Percentiles rank a stretch among this genome's conserved stretches.
Conservation (phyloP, 2,888 invertebrate species). For the Lottia scabra region DNA sequence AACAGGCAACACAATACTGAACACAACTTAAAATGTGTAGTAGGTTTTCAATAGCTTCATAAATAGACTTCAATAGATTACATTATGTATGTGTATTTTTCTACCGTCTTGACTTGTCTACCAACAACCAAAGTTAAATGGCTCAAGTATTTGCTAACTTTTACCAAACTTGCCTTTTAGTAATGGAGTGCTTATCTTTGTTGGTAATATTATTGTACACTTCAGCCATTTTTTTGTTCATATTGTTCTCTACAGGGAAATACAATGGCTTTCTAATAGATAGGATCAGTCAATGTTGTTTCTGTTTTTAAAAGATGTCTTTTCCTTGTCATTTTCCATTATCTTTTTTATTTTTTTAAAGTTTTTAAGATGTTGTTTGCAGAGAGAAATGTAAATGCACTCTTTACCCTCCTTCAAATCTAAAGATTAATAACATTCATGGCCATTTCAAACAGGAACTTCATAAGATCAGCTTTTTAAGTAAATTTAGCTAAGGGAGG, state of each 20-base stretch:
- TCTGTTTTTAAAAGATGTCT: no score
- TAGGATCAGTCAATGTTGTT: no score
- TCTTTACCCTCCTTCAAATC: no score
- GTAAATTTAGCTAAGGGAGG: not conserved
- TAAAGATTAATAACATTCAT: no score
- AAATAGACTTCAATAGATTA: constrained; percentile 1
- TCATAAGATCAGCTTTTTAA: no score
- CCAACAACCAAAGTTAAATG: not conserved
- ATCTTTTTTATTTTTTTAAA: no score
- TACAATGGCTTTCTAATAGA: no score
- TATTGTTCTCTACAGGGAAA: not conserved
- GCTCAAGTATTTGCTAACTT: not conserved
- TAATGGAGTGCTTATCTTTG: constrained; percentile 5
- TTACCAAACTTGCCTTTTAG: not conserved
- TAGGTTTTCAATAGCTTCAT: not conserved
- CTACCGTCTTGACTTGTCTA: not conserved
- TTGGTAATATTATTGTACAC: not conserved
- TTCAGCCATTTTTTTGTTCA: not conserved
- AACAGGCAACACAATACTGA: not conserved
- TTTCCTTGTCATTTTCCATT: no score
- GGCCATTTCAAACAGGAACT: no score
- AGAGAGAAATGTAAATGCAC: no score
- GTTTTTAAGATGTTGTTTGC: no score
- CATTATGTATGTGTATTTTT: not conserved
- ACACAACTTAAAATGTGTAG: not conserved